phyloP scores from a whole-genome alignment of 2,888 invertebrate species.

The Amphimallon solstitiale region DNA sequence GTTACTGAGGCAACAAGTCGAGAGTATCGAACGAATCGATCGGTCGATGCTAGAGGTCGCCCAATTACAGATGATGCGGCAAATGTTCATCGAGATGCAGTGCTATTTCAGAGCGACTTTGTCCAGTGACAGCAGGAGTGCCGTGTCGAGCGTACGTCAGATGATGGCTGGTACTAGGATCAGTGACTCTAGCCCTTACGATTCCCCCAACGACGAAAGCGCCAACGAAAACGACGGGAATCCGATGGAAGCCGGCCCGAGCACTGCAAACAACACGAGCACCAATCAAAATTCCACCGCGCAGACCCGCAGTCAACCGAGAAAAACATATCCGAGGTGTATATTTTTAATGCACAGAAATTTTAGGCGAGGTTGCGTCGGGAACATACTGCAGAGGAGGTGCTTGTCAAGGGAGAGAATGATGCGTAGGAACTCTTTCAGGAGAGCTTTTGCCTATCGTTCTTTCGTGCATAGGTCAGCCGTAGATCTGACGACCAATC shows the following conservation, averaged over 20 bases:
- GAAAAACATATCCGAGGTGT: constrained; percentile 53
- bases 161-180: constrained; percentile 64
- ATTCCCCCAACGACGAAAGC: constrained; percentile 53
- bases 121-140: constrained; percentile 64
- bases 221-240: constrained; percentile 18
- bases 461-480: constrained; percentile 34
- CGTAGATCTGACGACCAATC: constrained; percentile 35
- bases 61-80: constrained; percentile 70
- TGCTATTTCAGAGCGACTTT: constrained; percentile 65
- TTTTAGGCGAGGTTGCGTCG: constrained; percentile 50
- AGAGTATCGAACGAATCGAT: constrained; percentile 60
- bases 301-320: not conserved
- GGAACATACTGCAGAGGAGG: constrained; percentile 54
- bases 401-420: constrained; percentile 47
- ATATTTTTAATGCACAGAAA: constrained; percentile 52
- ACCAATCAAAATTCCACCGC: not conserved
- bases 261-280: not conserved
- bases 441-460: constrained; percentile 44
- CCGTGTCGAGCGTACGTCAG: constrained; percentile 59
- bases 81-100: constrained; percentile 73
- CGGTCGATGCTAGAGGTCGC: constrained; percentile 61
- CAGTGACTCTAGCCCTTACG: constrained; percentile 59
- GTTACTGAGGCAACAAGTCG: constrained; percentile 56
- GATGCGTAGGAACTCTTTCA: constrained; percentile 44
- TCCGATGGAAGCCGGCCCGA: constrained; percentile 2